A percentile compares a stretch with the other conserved stretches of the same genome.
Conservation (phyloP, 2,888 invertebrate species). For the Choreutis nemorana region DNA sequence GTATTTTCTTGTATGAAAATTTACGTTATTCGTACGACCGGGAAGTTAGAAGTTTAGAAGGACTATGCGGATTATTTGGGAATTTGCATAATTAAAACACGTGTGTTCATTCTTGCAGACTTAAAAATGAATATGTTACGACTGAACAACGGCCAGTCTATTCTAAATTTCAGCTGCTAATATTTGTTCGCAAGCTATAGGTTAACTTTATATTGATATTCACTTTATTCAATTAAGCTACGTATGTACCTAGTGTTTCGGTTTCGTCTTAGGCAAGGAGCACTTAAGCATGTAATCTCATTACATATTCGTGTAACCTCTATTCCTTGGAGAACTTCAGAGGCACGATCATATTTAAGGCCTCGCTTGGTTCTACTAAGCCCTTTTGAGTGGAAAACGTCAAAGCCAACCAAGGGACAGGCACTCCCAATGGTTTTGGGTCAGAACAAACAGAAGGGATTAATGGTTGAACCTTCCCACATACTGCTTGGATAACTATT, state of each 20-base stretch:
- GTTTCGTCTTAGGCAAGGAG: slow-evolving; percentile 2
- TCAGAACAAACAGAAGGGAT: slow-evolving; percentile 26
- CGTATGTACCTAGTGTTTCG: slow-evolving; percentile 1
- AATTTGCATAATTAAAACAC: too few species aligned
- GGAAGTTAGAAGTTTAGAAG: too few species aligned
- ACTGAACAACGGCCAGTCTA: too few species aligned
- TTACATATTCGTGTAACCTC: slow-evolving; percentile 21
- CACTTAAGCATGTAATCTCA: slow-evolving; percentile 16
- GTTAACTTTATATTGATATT: too few species aligned
- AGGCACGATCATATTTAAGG: slow-evolving; percentile 30
- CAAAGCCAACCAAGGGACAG: slow-evolving; percentile 26
- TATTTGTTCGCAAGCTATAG: too few species aligned
- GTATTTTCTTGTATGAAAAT: too few species aligned
- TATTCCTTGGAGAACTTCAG: slow-evolving; percentile 12
- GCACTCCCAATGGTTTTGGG: slow-evolving; percentile 16
- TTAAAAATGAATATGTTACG: too few species aligned
- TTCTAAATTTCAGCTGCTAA: too few species aligned
- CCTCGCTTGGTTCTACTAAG: slow-evolving; percentile 32
- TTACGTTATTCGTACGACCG: too few species aligned
- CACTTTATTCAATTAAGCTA: slow-evolving; percentile 4
- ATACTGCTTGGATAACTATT: too few species aligned
- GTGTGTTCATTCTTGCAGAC: too few species aligned
- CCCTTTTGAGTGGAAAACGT: slow-evolving; percentile 27
- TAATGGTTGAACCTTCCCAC: slow-evolving; percentile 14
- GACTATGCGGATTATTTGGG: too few species aligned